phyloP scores from a whole-genome alignment of 1,140 invertebrate species.

The Vollenhovia emeryi region DNA sequence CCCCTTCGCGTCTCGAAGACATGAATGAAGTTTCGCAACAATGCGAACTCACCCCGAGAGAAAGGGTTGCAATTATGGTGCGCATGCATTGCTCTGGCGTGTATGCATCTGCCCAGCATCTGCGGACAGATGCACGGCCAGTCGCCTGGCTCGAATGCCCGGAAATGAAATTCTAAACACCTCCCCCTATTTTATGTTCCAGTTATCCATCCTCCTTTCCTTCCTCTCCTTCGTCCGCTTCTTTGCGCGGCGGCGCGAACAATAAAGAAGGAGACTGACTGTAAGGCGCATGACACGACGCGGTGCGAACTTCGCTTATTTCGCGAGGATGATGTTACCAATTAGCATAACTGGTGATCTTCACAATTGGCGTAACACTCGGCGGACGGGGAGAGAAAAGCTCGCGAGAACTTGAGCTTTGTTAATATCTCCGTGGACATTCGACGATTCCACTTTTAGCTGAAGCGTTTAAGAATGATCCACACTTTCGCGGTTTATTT shows the following conservation, averaged over 20 bases:
- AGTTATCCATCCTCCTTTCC: constrained; percentile 41
- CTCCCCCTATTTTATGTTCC: constrained; percentile 59
- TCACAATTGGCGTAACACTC: constrained; percentile 18
- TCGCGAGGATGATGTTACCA: constrained; percentile 63
- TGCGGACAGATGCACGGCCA: constrained; percentile 76
- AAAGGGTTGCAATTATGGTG: constrained; percentile 76
- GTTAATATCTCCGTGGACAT: background rate
- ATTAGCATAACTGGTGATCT: constrained; percentile 44
- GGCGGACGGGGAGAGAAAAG: background rate
- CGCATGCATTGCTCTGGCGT: constrained; percentile 65
- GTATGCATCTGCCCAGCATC: constrained; percentile 79
- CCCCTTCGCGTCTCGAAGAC: constrained; percentile 45
- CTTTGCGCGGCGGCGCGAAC: constrained; percentile 40
- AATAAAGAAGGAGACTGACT: constrained; percentile 50
- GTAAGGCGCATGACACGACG: constrained; percentile 43
- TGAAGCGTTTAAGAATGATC: constrained; percentile 30
- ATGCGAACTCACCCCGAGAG: constrained; percentile 68
- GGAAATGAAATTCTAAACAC: constrained; percentile 81
- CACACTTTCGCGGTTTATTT: constrained; percentile 58
- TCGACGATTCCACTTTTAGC: constrained; percentile 46
- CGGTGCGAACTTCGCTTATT: constrained; percentile 50
- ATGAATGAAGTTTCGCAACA: constrained; percentile 73
- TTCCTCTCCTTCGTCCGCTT: constrained; percentile 16
- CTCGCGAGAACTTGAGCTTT: background rate
- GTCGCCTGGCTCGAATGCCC: constrained; percentile 69